These are phyloP conservation scores for Drosophila erecta DNA, from an alignment of 1,140 invertebrate genomes.

Conservation along the genomic window DNA sequence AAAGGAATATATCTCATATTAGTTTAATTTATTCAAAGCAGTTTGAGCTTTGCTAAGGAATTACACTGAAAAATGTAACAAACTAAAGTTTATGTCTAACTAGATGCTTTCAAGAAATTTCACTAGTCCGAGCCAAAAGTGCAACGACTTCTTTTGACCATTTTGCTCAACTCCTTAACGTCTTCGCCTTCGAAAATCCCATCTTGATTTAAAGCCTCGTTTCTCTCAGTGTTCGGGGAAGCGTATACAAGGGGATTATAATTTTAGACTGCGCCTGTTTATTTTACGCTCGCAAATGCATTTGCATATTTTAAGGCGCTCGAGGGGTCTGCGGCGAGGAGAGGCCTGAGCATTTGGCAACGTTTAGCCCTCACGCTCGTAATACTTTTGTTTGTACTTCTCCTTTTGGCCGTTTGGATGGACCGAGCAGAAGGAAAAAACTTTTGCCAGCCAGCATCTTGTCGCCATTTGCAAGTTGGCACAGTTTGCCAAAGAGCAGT, in stretches of 20 bases:
- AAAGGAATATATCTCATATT: background rate
- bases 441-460: constrained; percentile 79
- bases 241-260: constrained; percentile 39
- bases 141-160: no score
- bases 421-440: constrained; percentile 49
- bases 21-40: constrained; percentile 3
- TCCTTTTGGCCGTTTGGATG: constrained; percentile 51
- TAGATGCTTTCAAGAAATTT: no score
- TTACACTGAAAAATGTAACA: background rate
- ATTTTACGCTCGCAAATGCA: constrained; percentile 72
- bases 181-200: background rate
- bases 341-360: constrained; percentile 66
- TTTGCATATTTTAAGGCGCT: constrained; percentile 71
- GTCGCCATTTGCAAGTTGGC: constrained; percentile 79
- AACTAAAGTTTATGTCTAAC: no score
- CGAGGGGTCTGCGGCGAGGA: constrained; percentile 19
- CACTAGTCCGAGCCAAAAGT: no score
- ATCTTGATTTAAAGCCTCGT: background rate
- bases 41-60: background rate
- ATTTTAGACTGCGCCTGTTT: constrained; percentile 60
- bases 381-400: constrained; percentile 69
- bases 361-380: constrained; percentile 65
- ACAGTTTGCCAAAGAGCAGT: constrained; percentile 40
- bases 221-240: constrained; percentile 4
- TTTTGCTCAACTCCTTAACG: background rate